A percentile compares a stretch with the other conserved stretches of the same genome.
phyloP scores from a whole-genome alignment of 1,140 invertebrate species.

The Nomia melanderi region DNA sequence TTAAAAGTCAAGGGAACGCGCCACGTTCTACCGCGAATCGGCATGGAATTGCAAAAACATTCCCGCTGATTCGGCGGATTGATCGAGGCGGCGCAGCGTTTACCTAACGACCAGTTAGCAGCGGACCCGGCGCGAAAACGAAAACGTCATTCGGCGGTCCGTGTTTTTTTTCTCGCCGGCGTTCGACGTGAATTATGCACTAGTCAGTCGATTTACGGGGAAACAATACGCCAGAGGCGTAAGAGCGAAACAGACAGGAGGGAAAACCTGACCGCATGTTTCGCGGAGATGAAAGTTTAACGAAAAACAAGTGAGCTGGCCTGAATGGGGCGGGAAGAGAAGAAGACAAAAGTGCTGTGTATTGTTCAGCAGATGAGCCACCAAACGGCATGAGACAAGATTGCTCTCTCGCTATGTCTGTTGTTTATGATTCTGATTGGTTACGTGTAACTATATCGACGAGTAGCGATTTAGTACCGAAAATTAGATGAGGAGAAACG shows the following conservation, averaged over 20 bases:
- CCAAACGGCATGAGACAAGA: no score
- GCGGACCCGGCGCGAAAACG: neutral
- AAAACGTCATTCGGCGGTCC: neutral
- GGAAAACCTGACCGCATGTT: constrained; percentile 47
- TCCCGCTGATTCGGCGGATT: neutral
- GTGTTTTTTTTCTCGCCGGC: neutral
- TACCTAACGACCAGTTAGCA: neutral
- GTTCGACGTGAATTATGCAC: constrained; percentile 18
- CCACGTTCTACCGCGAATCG: neutral
- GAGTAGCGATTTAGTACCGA: no score
- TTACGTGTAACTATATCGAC: no score
- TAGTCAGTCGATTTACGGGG: constrained; percentile 28
- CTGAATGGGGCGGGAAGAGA: constrained; percentile 24
- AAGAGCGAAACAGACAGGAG: constrained; percentile 10
- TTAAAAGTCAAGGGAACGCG: neutral
- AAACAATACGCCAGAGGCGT: constrained; percentile 19
- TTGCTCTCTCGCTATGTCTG: no score
- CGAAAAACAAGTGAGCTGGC: constrained; percentile 42
- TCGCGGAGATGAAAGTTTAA: constrained; percentile 47
- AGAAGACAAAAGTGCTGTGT: constrained; percentile 3
- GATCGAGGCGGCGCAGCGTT: neutral
- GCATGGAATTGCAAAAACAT: neutral
- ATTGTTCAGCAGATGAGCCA: no score
- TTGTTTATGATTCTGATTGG: no score
- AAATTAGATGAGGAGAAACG: no score